Conservation (phyloP, 64 coral and sea anemone genomes). For the Stichodactyla mertensii region DNA sequence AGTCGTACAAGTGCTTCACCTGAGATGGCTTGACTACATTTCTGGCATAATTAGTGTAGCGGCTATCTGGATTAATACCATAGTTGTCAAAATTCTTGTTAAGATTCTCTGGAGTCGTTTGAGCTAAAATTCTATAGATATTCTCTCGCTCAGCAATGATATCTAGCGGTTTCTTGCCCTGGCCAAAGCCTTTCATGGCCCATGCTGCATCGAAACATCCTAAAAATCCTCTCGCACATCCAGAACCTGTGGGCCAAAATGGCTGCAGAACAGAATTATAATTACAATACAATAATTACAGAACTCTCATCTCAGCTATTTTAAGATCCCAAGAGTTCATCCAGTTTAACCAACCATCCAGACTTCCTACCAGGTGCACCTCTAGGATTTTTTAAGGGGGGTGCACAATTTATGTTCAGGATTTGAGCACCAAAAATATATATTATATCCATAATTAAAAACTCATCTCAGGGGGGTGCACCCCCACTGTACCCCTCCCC, state of each 20-base stretch:
- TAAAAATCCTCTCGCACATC: conserved; percentile 91
- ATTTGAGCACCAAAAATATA: no score
- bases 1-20: conserved; percentile 80
- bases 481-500: no score
- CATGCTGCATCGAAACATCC: conserved; percentile 96
- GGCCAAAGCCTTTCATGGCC: conserved; percentile 88
- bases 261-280: conserved; percentile 43
- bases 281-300: not conserved
- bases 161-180: conserved; percentile 71
- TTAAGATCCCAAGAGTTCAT: no score
- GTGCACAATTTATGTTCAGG: no score
- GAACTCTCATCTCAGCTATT: not conserved
- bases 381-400: no score
- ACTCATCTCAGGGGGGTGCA: no score
- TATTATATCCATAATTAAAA: no score
- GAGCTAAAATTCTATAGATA: conserved; percentile 68
- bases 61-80: conserved; percentile 69
- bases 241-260: conserved; percentile 99
- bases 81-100: conserved; percentile 78
- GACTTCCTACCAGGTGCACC: no score
- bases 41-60: conserved; percentile 77
- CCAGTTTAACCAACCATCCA: no score
- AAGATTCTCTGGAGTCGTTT: conserved; percentile 88
- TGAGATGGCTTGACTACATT: conserved; percentile 37
- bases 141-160: conserved; percentile 87